Percentiles rank a stretch among this genome's conserved stretches.
These are phyloP conservation scores for Heliconius hortense DNA, from an alignment of 2,888 invertebrate species.

Conservation along the genomic window DNA sequence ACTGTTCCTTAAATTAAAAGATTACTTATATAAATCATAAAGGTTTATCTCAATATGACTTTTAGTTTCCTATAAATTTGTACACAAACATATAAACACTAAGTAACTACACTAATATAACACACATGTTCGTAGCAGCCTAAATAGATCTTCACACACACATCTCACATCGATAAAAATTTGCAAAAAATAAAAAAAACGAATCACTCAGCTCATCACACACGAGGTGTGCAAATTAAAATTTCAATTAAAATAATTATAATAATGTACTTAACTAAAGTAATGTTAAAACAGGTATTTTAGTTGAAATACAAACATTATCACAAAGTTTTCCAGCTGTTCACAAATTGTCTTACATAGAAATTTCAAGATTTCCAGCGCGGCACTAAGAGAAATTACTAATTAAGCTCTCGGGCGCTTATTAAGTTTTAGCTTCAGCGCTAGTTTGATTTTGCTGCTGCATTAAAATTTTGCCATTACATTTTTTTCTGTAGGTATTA, in stretches of 20 bases:
- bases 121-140: too few species aligned
- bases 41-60: neutral
- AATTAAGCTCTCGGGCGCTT: slow-evolving; percentile 33
- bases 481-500: neutral
- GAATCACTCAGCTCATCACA: neutral
- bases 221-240: neutral
- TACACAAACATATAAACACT: too few species aligned
- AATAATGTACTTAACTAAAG: neutral
- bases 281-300: slow-evolving; percentile 2
- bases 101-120: too few species aligned
- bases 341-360: slow-evolving; percentile 24
- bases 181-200: neutral
- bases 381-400: slow-evolving; percentile 26
- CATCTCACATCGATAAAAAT: neutral
- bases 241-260: neutral
- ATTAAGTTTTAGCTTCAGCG: slow-evolving; percentile 28
- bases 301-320: slow-evolving; percentile 16
- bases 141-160: neutral
- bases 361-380: slow-evolving; percentile 14
- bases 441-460: slow-evolving; percentile 25
- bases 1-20: too few species aligned
- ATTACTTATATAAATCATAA: neutral
- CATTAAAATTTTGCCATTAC: slow-evolving; percentile 20
- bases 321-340: slow-evolving; percentile 15
- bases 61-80: neutral